Evolutionary conservation across 2,888 invertebrate species (phyloP), one percentile per base, ranked within the genome.

Genomic region (Malachius bipustulatus): DNA sequence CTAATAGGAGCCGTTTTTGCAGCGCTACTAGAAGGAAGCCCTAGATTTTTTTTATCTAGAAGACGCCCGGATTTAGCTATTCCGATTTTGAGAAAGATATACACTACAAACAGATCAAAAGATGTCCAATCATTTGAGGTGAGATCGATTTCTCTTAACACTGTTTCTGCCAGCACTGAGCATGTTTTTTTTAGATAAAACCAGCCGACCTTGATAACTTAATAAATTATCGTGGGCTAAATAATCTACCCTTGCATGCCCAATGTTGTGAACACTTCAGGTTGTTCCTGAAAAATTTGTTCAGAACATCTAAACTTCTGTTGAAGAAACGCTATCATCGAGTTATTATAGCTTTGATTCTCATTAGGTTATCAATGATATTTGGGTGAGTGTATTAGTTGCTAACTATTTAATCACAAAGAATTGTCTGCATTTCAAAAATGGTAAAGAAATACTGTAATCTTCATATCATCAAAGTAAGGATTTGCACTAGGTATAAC

Each of bases 71-170:
- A 52, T 16, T 48, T 60, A 36, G 64, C 66, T 2, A 33, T 60
- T 2, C 37, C 52, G 11, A 51, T 62, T 3, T 42, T 67, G 2
- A 65, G 60, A 41, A 60, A 64, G 40, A 64, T 66, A 14, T 67
- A 60, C 44, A 63, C 67, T 9, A 59, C 67, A 30, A 67, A 67
- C 44, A 61, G 56, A 44, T 65, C 65, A 2, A 59, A 52, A 41
- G 63, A 65, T 41, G 55, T 8, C 24, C n/a, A 6, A n/a, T 8
- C 6, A 8, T 19, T 19, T 19, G 24, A 19, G 24, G 24, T 19
- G n/a, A n/a, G n/a, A n/a, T n/a, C n/a, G n/a, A n/a, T n/a, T n/a
- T n/a, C n/a, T n/a, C n/a, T n/a, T 19, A 19, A 19, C 24, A 19
- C n/a, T 19, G 24, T 19, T 19, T 8, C n/a, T 19, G 6, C n/a